These are phyloP conservation scores for Blera fallax DNA, from an alignment of 2,888 invertebrate species.

Conservation along the genomic window DNA sequence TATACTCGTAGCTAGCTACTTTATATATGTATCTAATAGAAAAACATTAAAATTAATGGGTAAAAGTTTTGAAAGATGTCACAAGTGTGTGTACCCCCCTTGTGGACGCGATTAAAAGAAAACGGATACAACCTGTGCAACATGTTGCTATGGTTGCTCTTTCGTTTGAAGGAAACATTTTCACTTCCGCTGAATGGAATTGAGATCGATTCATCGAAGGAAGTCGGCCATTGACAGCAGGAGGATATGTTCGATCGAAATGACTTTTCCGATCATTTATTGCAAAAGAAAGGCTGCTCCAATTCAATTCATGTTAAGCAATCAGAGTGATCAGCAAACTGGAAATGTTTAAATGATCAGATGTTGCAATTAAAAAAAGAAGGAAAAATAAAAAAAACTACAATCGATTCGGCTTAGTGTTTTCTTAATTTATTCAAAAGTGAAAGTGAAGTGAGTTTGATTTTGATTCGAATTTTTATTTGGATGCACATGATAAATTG, in stretches of 20 bases:
- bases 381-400: background rate
- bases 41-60: slow-evolving; percentile 67
- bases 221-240: slow-evolving; percentile 16
- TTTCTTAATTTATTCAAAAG: slow-evolving; percentile 66
- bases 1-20: slow-evolving; percentile 48
- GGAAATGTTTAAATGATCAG: slow-evolving; percentile 49
- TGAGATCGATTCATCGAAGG: slow-evolving; percentile 35
- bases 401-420: slow-evolving; percentile 24
- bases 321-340: slow-evolving; percentile 52
- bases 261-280: slow-evolving; percentile 20
- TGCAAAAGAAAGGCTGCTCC: slow-evolving; percentile 41
- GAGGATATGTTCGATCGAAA: slow-evolving; percentile 44
- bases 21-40: slow-evolving; percentile 50
- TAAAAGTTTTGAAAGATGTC: slow-evolving; percentile 72
- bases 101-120: slow-evolving; percentile 4
- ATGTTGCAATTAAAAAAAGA: slow-evolving; percentile 56
- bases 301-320: slow-evolving; percentile 26
- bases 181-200: slow-evolving; percentile 51
- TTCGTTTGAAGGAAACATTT: slow-evolving; percentile 45
- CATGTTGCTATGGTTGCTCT: slow-evolving; percentile 16
- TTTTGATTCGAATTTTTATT: slow-evolving; percentile 16
- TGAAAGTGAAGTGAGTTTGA: slow-evolving; percentile 57
- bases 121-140: slow-evolving; percentile 36
- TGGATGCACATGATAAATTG: slow-evolving; percentile 30
- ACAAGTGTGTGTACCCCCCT: slow-evolving; percentile 18